Percentiles rank a stretch among this genome's conserved stretches.
Evolutionary conservation across 1,140 invertebrate species (phyloP).

Genomic region (Drosophila tristis): DNA sequence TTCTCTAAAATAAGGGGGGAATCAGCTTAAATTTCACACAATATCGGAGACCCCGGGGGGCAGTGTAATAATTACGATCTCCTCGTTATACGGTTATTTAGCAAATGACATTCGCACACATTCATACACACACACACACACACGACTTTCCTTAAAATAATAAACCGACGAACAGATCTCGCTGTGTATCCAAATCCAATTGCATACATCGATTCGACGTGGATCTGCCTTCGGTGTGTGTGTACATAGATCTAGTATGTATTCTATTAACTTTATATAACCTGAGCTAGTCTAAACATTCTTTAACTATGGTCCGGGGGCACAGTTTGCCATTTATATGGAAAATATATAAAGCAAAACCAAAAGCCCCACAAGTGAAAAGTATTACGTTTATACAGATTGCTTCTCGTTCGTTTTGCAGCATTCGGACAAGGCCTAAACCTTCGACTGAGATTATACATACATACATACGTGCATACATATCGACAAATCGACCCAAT

Average conservation of each 20-base stretch:
- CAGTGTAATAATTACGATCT: slow-evolving; percentile 21
- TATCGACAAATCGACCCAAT: no score
- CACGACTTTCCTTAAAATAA: not conserved
- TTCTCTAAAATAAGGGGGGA: slow-evolving; percentile 65
- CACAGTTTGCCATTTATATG: slow-evolving; percentile 42
- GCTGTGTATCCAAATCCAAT: no score
- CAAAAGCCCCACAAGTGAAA: slow-evolving; percentile 6
- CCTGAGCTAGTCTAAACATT: slow-evolving; percentile 82
- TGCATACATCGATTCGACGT: not conserved
- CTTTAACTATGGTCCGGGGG: slow-evolving; percentile 76
- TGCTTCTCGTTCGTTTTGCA: slow-evolving; percentile 22
- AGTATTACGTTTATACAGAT: slow-evolving; percentile 8
- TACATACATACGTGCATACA: not conserved
- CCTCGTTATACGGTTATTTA: no score
- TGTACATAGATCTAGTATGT: slow-evolving; percentile 24
- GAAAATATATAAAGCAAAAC: slow-evolving; percentile 8
- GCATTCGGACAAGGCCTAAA: slow-evolving; percentile 5
- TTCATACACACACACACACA: slow-evolving; percentile 15
- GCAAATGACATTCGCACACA: slow-evolving; percentile 3
- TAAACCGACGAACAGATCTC: no score
- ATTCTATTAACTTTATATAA: slow-evolving; percentile 61
- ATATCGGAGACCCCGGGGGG: not conserved
- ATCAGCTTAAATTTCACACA: not conserved
- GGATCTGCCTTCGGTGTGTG: slow-evolving; percentile 4
- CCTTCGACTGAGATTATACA: not conserved